Evolutionary conservation across 2,113 vertebrate genomes (phyloP).

Genomic region (Egretta garzetta): DNA sequence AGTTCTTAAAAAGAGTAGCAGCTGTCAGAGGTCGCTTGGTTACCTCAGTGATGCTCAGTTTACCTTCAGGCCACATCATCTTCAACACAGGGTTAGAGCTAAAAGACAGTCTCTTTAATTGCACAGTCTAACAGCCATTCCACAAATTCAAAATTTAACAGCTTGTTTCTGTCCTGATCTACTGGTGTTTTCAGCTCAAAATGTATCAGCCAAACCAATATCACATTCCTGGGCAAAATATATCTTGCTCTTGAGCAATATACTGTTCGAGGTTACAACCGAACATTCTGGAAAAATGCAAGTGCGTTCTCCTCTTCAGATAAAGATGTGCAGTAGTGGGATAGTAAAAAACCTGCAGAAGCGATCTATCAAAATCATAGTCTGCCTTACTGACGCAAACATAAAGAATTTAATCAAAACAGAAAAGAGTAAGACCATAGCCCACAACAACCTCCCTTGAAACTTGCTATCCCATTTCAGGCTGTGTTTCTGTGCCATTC

Average conservation of each 20-base stretch:
- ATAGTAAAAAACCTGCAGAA: not conserved
- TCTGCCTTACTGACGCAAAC: not conserved
- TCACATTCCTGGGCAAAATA: not conserved
- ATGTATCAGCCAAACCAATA: not conserved
- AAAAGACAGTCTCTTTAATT: constrained; percentile 22
- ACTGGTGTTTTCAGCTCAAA: not conserved
- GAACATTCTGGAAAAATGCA: not conserved
- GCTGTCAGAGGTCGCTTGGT: constrained; percentile 95
- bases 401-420: not conserved
- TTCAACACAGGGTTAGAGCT: constrained; percentile 94
- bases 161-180: not conserved
- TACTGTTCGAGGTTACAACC: not conserved
- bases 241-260: not conserved
- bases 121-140: not conserved
- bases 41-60: constrained; percentile 96
- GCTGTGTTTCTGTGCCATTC: not conserved
- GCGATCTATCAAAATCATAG: not conserved
- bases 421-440: not conserved
- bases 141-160: not conserved
- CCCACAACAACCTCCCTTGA: not conserved
- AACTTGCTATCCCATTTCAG: not conserved
- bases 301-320: not conserved
- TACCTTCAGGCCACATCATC: constrained; percentile 97
- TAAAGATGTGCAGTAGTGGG: not conserved
- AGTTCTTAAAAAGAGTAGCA: constrained; percentile 95